Conservation (phyloP, 2,888 invertebrate species). For the Peribatodes rhomboidaria region DNA sequence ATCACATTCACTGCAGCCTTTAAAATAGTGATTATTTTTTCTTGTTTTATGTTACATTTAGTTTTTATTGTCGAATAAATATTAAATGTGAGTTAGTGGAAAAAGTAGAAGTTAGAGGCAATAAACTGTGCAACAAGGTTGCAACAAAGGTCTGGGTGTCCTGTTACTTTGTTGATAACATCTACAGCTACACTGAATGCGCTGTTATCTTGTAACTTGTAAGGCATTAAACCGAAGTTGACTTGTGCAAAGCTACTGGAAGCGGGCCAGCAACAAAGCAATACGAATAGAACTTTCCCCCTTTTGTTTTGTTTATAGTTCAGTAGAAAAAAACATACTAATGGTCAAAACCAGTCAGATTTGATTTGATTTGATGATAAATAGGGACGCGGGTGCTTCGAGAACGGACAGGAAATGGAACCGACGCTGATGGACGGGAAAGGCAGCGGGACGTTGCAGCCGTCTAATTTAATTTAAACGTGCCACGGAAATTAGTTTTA, state of each 20-base stretch:
- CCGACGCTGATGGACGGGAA: constrained; percentile 1
- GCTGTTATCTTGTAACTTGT: background rate
- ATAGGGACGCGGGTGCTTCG: background rate
- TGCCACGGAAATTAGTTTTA: constrained; percentile 6
- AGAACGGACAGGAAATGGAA: constrained; percentile 12
- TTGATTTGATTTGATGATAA: background rate
- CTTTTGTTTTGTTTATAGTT: too few species aligned
- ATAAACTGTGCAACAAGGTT: background rate
- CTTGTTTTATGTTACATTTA: background rate
- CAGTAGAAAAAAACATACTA: too few species aligned
- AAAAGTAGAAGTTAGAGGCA: background rate
- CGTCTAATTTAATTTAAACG: constrained; percentile 2
- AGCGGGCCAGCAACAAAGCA: background rate
- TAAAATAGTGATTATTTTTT: background rate
- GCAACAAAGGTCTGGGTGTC: constrained; percentile 1
- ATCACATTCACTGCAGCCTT: constrained; percentile 1
- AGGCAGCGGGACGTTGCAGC: background rate
- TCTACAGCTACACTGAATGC: constrained; percentile 7
- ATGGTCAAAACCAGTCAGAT: too few species aligned
- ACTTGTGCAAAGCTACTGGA: background rate
- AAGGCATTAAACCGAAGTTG: background rate
- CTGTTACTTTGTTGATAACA: constrained; percentile 16
- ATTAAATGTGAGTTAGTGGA: too few species aligned
- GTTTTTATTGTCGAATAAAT: too few species aligned
- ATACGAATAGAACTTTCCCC: background rate